Evolutionary conservation across 1,140 invertebrate genomes (phyloP), one percentile per base, ranked within the genome.

Genomic region (Drosophila setifemur): DNA sequence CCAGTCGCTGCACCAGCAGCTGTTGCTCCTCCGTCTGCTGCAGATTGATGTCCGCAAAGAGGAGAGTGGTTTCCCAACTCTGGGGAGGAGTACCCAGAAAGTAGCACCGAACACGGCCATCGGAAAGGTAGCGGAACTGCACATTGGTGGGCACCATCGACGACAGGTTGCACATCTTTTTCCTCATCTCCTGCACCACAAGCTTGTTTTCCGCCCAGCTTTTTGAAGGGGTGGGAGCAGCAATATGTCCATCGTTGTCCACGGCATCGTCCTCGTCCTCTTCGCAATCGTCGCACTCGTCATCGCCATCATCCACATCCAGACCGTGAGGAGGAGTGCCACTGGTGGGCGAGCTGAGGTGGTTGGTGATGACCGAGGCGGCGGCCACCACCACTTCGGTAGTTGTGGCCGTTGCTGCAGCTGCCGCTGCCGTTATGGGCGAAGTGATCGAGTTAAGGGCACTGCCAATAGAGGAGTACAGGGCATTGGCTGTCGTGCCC

Each of bases 51-150:
- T 98, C 97, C 2, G 95, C 94, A 88, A 95, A 98, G 1, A 98
- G 91, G 4, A 98, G 90, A 0, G 97, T 98, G 2, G 95, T 97
- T 89, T 98, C 97, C 93, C 96, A 95, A 14, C 95, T 94, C 78
- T 96, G 96, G 8, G 94, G 93, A 0, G 95, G 95, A 8, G 95
- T 95, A 64, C 96, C 95, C 11, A 98, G 92, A 90, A 98, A 98
- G 91, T 98, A 98, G 76, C 98, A 94, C 82, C 96, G 93, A 29
- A 93, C 95, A 53, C 94, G 93, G 42, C 95, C 95, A 91, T 96
- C 95, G 19, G 93, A 92, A 19, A 96, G 91, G 49, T 92, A 93
- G 39, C 96, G 92, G 91, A 98, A 98, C 11, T 94, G 94, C 73
- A 97, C 94, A 23, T 94, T 94, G 58, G 94, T 94, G 7, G 96